phyloP scores from a whole-genome alignment of 2,797 vertebrate species.

The Heliangelus exortis region DNA sequence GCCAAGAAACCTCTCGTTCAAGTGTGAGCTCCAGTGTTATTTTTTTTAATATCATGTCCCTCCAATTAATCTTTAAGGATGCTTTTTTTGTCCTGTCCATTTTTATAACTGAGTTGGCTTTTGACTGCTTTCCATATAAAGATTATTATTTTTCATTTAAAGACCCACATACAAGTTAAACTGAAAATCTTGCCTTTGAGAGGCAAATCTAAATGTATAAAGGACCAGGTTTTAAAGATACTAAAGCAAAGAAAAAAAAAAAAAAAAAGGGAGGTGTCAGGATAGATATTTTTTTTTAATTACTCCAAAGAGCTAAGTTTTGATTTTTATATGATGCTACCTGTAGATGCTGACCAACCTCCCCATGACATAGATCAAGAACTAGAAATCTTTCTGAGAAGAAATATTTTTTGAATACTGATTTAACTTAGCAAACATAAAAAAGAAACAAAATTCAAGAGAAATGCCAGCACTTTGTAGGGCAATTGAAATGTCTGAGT shows the following conservation, averaged over 20 bases:
- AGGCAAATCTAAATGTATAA: rapidly evolving
- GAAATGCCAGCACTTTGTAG: neutral
- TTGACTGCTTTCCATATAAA: neutral
- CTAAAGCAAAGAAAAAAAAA: neutral
- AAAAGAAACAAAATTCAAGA: neutral
- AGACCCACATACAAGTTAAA: neutral
- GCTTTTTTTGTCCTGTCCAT: neutral
- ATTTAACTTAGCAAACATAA: neutral
- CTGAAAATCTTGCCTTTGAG: neutral
- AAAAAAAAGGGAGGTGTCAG: neutral
- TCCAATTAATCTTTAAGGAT: neutral
- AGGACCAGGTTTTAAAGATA: neutral
- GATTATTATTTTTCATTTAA: neutral
- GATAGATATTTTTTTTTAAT: neutral
- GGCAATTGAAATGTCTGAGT: neutral
- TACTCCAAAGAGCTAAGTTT: rapidly evolving
- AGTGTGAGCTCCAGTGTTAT: neutral
- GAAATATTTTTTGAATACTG: neutral
- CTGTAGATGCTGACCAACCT: neutral
- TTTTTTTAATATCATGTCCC: neutral
- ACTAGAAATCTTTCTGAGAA: neutral
- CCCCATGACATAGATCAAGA: neutral
- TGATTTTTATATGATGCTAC: neutral
- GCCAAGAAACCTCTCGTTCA: neutral
- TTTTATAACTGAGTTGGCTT: neutral